Conservation (phyloP, 2,888 invertebrate species). For the Parnassius apollo region DNA sequence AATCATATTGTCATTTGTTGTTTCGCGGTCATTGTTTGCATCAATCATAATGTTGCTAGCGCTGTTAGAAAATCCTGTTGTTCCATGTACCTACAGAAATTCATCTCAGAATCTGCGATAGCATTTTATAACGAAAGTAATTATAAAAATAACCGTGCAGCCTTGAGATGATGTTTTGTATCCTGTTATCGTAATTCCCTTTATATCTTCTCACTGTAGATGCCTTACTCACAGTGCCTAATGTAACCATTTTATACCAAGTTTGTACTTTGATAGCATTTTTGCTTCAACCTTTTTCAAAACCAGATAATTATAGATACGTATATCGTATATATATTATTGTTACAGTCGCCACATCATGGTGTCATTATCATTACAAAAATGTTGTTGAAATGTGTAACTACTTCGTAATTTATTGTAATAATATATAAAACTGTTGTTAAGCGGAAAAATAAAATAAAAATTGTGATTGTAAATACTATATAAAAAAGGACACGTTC, state of each 20-base stretch:
- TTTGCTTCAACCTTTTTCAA: conserved; percentile 67
- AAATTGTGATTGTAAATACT: conserved; percentile 26
- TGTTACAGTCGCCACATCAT: conserved; percentile 31
- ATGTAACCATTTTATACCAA: conserved; percentile 77
- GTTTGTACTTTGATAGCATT: conserved; percentile 66
- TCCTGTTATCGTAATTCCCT: conserved; percentile 22
- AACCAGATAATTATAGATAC: conserved; percentile 65
- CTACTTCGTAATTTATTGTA: conserved; percentile 18
- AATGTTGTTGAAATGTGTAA: conserved; percentile 10
- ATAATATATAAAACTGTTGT: conserved; percentile 19
- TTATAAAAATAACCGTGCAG: conserved; percentile 5
- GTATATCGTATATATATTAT: conserved; percentile 34
- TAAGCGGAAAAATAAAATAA: conserved; percentile 31
- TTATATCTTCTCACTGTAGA: conserved; percentile 88
- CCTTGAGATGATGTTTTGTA: conserved; percentile 21
- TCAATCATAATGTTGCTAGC: conserved; percentile 21
- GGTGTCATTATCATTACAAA: conserved; percentile 14
- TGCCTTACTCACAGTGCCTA: conserved; percentile 93
- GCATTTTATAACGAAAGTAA: background rate
- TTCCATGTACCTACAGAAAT: conserved; percentile 7
- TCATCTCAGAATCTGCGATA: conserved; percentile 7
- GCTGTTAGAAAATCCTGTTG: conserved; percentile 6
- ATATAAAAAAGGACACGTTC: conserved; percentile 18
- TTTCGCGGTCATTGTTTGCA: conserved; percentile 19
- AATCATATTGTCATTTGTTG: conserved; percentile 2